Evolutionary conservation across 2,797 vertebrate genomes (phyloP), one percentile per base, ranked within the genome.

Genomic region (Chelon auratus): DNA sequence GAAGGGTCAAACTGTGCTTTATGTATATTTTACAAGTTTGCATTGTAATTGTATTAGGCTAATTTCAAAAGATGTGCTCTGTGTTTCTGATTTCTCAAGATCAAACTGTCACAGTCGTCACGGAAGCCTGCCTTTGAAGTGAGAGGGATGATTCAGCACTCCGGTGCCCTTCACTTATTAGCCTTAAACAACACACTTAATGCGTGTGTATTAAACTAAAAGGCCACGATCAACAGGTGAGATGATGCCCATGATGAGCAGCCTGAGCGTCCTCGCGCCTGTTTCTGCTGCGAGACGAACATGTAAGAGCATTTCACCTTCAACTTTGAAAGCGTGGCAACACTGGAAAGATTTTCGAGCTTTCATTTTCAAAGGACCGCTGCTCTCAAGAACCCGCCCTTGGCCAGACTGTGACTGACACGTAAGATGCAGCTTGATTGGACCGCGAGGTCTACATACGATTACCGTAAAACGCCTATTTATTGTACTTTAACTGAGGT

Each of bases 401-500:
- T 90, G 88, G 81, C 24, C 24, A 68, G 67, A 63, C 79, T 81
- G 66, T 81, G 86, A 84, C 69, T 47, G 80, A 85, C 80, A 80
- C 52, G 60, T 57, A 75, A 78, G 71, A 80, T 77, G 75, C 68
- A 2, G 36, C 75, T 75, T 89, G 84, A 91, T 81, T 81, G 81
- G 68, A 86, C 61, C 14, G 60, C 83, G 91, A 92, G 84, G 89
- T 39, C 2, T 37, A 13, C 18, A 57, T 13, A 20, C 12, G 18
- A 58, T 14, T 42, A 42, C 36, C 37, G 8, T 14, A 7, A 37
- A 58, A 8, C 36, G 17, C 30, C 30, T 33, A 7, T 33, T 33
- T 33, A 33, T 33, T 33, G 30, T 8, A 33, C 30, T 33, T 33
- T 33, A 33, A 33, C 7, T 33, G 30, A 7, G 30, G 30, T 1